These are phyloP conservation scores for Scaptomyza caliginosa DNA, from an alignment of 2,888 invertebrate species.

Conservation along the genomic window DNA sequence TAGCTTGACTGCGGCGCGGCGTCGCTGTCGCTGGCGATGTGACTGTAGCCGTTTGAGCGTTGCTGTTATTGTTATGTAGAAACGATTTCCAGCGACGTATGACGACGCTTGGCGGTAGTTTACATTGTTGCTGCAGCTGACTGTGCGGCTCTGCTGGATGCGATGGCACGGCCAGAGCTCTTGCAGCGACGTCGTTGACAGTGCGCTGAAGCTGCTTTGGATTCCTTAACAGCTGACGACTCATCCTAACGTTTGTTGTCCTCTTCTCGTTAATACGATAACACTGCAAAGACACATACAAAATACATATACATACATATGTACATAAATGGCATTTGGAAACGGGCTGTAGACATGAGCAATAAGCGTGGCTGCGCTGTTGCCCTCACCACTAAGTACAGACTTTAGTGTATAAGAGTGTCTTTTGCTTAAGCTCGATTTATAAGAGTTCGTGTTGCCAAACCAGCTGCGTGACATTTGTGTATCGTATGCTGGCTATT, in stretches of 20 bases:
- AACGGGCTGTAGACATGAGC: slow-evolving; percentile 2
- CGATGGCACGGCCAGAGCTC: slow-evolving; percentile 13
- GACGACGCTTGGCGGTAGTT: slow-evolving; percentile 57
- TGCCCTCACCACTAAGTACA: not conserved
- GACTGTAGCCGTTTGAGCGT: slow-evolving; percentile 42
- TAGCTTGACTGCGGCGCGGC: slow-evolving; percentile 70
- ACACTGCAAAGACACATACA: slow-evolving; percentile 17
- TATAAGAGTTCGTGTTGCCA: not conserved
- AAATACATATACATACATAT: no score
- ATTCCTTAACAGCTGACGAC: slow-evolving; percentile 74
- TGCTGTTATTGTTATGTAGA: slow-evolving; percentile 73
- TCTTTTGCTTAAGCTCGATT: not conserved
- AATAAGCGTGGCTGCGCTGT: slow-evolving; percentile 36
- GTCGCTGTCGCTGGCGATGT: slow-evolving; percentile 50
- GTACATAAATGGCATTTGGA: slow-evolving; percentile 14
- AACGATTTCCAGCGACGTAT: slow-evolving; percentile 82
- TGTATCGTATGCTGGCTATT: slow-evolving; percentile 4
- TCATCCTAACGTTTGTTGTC: slow-evolving; percentile 57
- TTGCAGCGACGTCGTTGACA: slow-evolving; percentile 26
- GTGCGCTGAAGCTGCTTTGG: slow-evolving; percentile 60
- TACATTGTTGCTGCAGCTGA: slow-evolving; percentile 56
- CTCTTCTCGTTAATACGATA: not conserved
- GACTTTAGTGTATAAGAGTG: slow-evolving; percentile 35
- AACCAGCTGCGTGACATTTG: not conserved
- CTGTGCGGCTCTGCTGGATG: slow-evolving; percentile 23